phyloP scores from a whole-genome alignment of 92 coral and sea anemone genomes.

The Porites rus region DNA sequence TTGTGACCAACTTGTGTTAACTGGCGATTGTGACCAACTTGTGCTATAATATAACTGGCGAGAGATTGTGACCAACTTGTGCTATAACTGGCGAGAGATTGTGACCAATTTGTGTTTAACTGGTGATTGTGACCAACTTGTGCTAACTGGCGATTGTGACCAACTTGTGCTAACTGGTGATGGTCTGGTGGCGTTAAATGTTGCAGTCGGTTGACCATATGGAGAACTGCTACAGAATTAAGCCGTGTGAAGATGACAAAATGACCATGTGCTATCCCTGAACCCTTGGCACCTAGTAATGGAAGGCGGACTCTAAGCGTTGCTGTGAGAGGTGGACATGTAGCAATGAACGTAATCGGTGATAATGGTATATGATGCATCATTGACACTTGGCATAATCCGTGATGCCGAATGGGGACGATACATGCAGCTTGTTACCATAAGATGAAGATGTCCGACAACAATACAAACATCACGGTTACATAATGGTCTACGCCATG shows the following conservation, averaged over 20 bases:
- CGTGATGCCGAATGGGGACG: not conserved
- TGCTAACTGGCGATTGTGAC: too few species aligned
- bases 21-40: not conserved
- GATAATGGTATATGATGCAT: not conserved
- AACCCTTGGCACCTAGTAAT: constrained; percentile 1
- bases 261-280: constrained; percentile 16
- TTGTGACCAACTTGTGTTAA: too few species aligned
- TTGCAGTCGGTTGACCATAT: constrained; percentile 7
- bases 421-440: not conserved
- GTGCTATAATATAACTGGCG: constrained; percentile 3
- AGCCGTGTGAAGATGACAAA: constrained; percentile 4
- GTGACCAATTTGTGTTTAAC: too few species aligned
- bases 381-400: not conserved
- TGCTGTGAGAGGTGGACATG: constrained; percentile 26
- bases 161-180: too few species aligned
- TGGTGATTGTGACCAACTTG: too few species aligned
- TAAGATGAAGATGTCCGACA: not conserved
- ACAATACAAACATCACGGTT: not conserved
- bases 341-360: not conserved
- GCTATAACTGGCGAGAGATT: too few species aligned
- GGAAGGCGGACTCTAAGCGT: not conserved
- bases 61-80: too few species aligned
- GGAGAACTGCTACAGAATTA: not conserved
- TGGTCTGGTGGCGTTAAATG: not conserved
- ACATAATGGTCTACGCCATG: constrained; percentile 9